phyloP scores from a whole-genome alignment of 2,888 invertebrate species.

The Cephus pulcher region DNA sequence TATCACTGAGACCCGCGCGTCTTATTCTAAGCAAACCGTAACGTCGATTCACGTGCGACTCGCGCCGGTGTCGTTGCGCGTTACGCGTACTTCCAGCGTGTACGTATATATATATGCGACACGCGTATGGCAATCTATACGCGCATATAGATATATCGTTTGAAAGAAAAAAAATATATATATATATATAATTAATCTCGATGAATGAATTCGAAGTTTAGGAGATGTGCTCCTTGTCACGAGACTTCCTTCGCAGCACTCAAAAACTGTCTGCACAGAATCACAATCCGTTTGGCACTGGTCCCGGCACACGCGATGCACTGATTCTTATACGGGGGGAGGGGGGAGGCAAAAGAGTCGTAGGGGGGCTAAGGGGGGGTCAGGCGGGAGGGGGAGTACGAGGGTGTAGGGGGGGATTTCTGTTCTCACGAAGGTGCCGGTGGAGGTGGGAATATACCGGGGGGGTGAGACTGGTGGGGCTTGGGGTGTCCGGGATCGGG shows the following conservation, averaged over 20 bases:
- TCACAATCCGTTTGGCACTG: slow-evolving; percentile 61
- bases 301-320: slow-evolving; percentile 58
- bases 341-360: slow-evolving; percentile 12
- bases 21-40: not conserved
- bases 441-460: slow-evolving; percentile 18
- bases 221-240: slow-evolving; percentile 43
- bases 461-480: slow-evolving; percentile 27
- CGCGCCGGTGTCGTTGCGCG: slow-evolving; percentile 2
- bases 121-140: not conserved
- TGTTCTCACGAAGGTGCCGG: slow-evolving; percentile 28
- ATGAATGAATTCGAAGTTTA: slow-evolving; percentile 5
- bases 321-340: slow-evolving; percentile 61
- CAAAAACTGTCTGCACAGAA: slow-evolving; percentile 49
- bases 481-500: slow-evolving; percentile 36
- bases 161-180: slow-evolving; percentile 15
- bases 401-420: slow-evolving; percentile 41
- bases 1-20: slow-evolving; percentile 19
- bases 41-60: slow-evolving; percentile 19
- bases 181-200: slow-evolving; percentile 14
- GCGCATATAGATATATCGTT: not conserved
- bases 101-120: not conserved
- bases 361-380: slow-evolving; percentile 27
- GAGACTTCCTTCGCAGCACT: slow-evolving; percentile 41
- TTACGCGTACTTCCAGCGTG: not conserved
- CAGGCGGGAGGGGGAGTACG: slow-evolving; percentile 27